Base-by-base conservation (phyloP, 2,113 vertebrate genomes). In the Serinus canaria region DNA sequence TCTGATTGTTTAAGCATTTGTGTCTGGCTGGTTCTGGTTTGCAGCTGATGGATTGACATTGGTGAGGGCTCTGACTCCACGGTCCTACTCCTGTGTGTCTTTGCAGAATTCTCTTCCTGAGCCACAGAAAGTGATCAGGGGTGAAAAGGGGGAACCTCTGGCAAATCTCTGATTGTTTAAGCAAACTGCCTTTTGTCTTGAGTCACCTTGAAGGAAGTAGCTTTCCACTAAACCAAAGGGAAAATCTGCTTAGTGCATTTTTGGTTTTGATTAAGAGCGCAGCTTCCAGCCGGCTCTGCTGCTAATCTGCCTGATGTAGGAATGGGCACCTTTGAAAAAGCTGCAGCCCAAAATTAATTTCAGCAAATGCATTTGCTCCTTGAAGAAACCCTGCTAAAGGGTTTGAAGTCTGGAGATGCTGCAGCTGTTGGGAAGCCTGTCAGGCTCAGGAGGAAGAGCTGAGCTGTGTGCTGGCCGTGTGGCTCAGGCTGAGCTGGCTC, bases 181-280 rank as follows among this genome's bases (percentile, higher is more conserved):
- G 50, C 87, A 86, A 85, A 56, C 33, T 4, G 44, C 33, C 37
- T 92, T 66, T 78, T 70, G 60, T 76, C 73, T 93, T 1, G 10
- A 85, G 87, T 96, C 84, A 91, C 95, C 96, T 96, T 97, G 95
- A 83, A 74, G 80, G 39, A 87, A 94, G 75, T 9, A 69, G 60
- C 91, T 96, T 78, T 88, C 82, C 82, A 81, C 77, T 86, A 80
- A 95, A 95, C 60, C 82, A 91, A 93, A 67, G 70, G 77, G 49
- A 81, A 91, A 95, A 91, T 90, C 81, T 93, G 72, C 95, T 95
- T 56, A 52, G 60, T 35, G 13, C 60, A 8, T 72, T 95, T 47
- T 84, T 91, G 73, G 30, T 77, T 96, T 87, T 88, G 83, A 93
- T 92, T 44, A 70, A 85, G 87, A 28, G 50, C 2, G 4, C 81